Base-by-base conservation (phyloP, 1,140 invertebrate genomes). In the Holotrichia oblita region DNA sequence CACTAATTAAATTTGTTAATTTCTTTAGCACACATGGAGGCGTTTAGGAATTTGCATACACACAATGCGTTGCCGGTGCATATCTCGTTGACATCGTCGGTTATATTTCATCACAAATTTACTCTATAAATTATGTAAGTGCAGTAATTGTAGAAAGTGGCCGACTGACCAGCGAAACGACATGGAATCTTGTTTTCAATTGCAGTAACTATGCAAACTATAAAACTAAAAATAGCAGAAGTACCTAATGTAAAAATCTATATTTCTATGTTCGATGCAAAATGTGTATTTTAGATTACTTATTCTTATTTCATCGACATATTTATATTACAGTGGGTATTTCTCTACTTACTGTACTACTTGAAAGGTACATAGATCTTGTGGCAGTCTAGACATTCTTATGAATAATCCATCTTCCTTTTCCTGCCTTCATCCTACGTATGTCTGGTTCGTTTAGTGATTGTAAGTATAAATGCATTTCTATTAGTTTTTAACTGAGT, bases 1-100 rank as follows among this genome's bases (percentile, higher is more conserved):
- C 27, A 69, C 61, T 69, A 69, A 69, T 69, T 69, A 69, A 69
- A 69, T 69, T 69, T 69, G 61, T 69, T 69, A 69, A 69, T 69
- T 69, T 9, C 61, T 69, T 69, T 34, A 69, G 22, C 24, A 69
- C 9, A 69, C 61, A 69, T 69, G 22, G 61, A 69, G 61, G 61
- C 61, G 61, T 69, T 69, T 3, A 22, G 61, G 61, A 69, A 27
- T 69, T 69, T 69, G 61, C 61, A 69, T 69, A 34, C 2, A 22
- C 22, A 69, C 61, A 69, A 69, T 69, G 12, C 61, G 61, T 27
- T 34, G 61, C 61, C 27, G 61, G 61, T 69, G 61, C 61, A 69
- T 22, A 69, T 27, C 27, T 34, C 27, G 20, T 34, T 69, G 20
- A 69, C 22, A 69, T 34, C 22, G 61, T 69, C 22, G 61, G 61